Evolutionary conservation across 2,113 vertebrate genomes (phyloP).

Genomic region (Excalfactoria chinensis): DNA sequence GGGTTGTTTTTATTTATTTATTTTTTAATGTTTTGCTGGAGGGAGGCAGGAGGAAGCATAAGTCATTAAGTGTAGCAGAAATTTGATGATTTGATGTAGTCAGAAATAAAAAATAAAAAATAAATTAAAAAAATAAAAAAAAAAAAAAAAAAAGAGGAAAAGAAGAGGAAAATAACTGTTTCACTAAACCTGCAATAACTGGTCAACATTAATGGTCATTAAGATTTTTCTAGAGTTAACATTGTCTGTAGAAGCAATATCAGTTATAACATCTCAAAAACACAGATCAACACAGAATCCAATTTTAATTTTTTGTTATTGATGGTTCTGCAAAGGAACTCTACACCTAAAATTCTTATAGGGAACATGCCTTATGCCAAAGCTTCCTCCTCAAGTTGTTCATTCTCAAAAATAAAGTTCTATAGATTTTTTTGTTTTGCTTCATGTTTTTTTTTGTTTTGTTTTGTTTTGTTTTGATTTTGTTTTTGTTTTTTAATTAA

Average conservation of each 20-base stretch:
- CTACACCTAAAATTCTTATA: background rate
- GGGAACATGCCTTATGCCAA: background rate
- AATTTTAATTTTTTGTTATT: background rate
- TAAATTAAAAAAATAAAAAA: too few species aligned
- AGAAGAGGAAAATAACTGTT: background rate
- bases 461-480: too few species aligned
- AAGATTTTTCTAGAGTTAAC: background rate
- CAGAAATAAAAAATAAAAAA: background rate
- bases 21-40: background rate
- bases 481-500: too few species aligned
- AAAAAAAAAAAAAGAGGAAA: too few species aligned
- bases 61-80: background rate
- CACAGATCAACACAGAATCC: background rate
- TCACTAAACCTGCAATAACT: background rate
- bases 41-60: background rate
- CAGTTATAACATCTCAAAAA: background rate
- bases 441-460: too few species aligned
- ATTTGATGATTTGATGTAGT: background rate
- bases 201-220: background rate
- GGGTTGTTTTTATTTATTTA: background rate
- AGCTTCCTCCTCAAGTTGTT: background rate
- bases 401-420: background rate
- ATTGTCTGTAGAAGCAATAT: background rate
- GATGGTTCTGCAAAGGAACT: background rate
- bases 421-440: too few species aligned